Evolutionary conservation across 2,888 invertebrate species (phyloP), one percentile per base, ranked within the genome.

Genomic region (Lottia gigantea): DNA sequence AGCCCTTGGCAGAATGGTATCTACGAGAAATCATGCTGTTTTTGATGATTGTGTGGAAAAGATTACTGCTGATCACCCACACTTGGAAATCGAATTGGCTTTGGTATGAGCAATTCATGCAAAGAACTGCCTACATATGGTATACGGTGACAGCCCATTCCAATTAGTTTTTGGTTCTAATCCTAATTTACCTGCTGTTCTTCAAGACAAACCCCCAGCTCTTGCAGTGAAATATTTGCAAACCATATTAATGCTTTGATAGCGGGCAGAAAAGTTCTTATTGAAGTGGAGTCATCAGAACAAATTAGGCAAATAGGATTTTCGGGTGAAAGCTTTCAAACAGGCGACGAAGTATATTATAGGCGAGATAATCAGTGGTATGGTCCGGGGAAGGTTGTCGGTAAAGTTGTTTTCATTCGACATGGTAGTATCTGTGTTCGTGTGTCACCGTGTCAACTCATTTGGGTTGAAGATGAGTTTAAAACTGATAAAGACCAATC

Each of bases 371-470:
- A 70, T 19, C 49, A 68, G 46, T 74, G 74, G 74, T 61, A 55
- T 47, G 73, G 74, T 19, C 74, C 64, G 76, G 71, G 66, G 71
- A 79, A 66, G 71, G 79, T 71, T 69, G 72, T 71, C 71, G 75
- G 74, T n/a, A 67, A 70, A 65, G 65, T 74, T 23, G 63, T 74
- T 15, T 74, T 72, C 70, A 67, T 74, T 47, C 62, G 74, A 8
- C 71, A 74, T 74, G 74, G 74, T 19, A 72, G 69, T 25, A 66
- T 64, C 16, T 74, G 70, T 67, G 70, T 74, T 11, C 49, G 74
- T 40, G 74, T 72, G 19, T 68, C 65, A 45, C 70, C 70, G 2
- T 74, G 70, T 64, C 45, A 72, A 40, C 62, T 74, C 11, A 31
- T 68, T 12, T 67, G 66, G 45, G 26, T 64, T 4, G 70, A 25